These are phyloP conservation scores for Polypedilum vanderplanki DNA, from an alignment of 1,140 invertebrate genomes.

Conservation along the genomic window DNA sequence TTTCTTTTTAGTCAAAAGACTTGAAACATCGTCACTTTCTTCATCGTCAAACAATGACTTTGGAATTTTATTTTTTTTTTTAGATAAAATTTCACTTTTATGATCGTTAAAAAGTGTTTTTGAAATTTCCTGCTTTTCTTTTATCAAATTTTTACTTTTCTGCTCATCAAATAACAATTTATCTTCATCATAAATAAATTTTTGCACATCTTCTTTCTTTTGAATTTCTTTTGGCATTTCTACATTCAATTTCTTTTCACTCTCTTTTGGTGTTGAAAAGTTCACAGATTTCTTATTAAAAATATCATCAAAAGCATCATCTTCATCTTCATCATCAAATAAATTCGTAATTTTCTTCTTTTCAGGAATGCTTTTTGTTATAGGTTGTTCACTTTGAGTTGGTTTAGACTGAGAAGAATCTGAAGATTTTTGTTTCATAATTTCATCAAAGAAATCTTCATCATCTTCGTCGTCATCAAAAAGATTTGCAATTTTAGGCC, in stretches of 20 bases:
- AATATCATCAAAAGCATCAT: constrained; percentile 34
- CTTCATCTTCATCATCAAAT: constrained; percentile 41
- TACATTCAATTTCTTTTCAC: constrained; percentile 41
- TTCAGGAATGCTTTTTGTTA: constrained; percentile 15
- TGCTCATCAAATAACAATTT: too few relatives aligned
- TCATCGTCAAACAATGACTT: too few relatives aligned
- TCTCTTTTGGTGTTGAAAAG: constrained; percentile 39
- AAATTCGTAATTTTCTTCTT: constrained; percentile 37
- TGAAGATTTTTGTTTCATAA: constrained; percentile 29
- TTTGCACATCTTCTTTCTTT: constrained; percentile 32
- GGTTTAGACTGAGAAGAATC: background rate
- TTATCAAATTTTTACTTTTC: too few relatives aligned
- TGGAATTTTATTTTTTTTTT: too few relatives aligned
- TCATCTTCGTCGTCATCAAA: constrained; percentile 40
- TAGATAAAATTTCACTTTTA: too few relatives aligned
- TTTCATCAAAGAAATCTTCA: constrained; percentile 37
- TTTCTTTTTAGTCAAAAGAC: too few relatives aligned
- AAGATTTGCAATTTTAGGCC: constrained; percentile 31
- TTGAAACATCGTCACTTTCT: too few relatives aligned
- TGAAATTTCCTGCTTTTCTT: too few relatives aligned
- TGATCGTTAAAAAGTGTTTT: too few relatives aligned
- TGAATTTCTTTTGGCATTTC: constrained; percentile 44
- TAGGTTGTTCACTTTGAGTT: background rate
- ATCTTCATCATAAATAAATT: too few relatives aligned
- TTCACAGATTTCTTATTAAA: constrained; percentile 28